phyloP scores from a whole-genome alignment of 2,888 invertebrate species.

The Microctonus brassicae region DNA sequence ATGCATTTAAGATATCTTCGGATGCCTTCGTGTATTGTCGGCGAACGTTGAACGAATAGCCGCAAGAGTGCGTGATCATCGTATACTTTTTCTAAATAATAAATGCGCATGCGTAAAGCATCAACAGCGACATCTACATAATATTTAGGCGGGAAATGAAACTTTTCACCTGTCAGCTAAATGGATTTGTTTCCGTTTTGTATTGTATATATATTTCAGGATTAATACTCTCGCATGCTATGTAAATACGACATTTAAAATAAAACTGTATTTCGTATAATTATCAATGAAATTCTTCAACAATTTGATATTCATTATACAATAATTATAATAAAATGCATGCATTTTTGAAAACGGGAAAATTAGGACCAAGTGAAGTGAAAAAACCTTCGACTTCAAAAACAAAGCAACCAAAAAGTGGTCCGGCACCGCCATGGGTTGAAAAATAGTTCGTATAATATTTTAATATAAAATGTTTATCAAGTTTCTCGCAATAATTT shows the following conservation, averaged over 20 bases:
- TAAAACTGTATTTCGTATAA: not conserved
- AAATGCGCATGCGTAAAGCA: not conserved
- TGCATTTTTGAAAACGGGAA: slow-evolving; percentile 86
- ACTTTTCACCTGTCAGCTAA: too few relatives aligned
- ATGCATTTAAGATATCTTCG: too few relatives aligned
- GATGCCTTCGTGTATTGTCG: too few relatives aligned
- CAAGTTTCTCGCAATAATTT: too few relatives aligned
- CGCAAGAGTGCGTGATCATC: too few relatives aligned
- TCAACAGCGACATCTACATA: not conserved
- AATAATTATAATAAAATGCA: slow-evolving; percentile 75
- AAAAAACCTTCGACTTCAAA: slow-evolving; percentile 57
- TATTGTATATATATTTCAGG: too few relatives aligned
- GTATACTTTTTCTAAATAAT: too few relatives aligned
- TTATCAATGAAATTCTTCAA: not conserved
- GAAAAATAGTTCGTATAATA: slow-evolving; percentile 82
- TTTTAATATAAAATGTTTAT: not conserved
- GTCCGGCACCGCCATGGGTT: slow-evolving; percentile 79
- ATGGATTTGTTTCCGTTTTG: not conserved
- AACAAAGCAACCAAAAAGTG: slow-evolving; percentile 64
- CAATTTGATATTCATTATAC: not conserved
- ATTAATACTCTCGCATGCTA: too few relatives aligned
- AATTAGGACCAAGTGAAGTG: slow-evolving; percentile 72
- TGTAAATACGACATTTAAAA: not conserved
- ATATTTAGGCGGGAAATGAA: not conserved
- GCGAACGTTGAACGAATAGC: too few relatives aligned